Percentiles rank a stretch among this genome's conserved stretches.
These are phyloP conservation scores for Himalopsyche phryganea DNA, from an alignment of 1,140 invertebrate genomes.

Conservation along the genomic window DNA sequence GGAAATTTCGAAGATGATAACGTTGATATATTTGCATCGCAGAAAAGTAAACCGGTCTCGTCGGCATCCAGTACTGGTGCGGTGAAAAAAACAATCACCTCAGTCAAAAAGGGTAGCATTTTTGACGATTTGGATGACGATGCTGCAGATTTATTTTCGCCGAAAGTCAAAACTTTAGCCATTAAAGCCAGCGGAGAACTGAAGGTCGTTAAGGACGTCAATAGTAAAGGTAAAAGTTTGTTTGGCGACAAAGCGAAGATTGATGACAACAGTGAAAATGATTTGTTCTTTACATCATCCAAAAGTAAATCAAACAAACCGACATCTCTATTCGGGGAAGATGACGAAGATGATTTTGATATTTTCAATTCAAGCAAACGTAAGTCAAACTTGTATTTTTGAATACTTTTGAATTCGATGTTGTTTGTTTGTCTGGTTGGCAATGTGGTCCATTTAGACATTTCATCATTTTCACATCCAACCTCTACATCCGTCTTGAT, in stretches of 20 bases:
- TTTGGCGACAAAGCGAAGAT: slow-evolving; percentile 8
- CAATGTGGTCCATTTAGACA: too few species aligned
- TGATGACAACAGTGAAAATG: slow-evolving; percentile 11
- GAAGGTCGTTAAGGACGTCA: background rate
- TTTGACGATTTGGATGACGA: slow-evolving; percentile 28
- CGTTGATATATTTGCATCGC: slow-evolving; percentile 2
- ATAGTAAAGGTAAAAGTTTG: slow-evolving; percentile 4
- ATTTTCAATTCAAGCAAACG: slow-evolving; percentile 27
- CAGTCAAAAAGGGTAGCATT: slow-evolving; percentile 1
- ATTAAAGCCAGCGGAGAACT: slow-evolving; percentile 2
- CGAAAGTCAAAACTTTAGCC: background rate
- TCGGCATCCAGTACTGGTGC: slow-evolving; percentile 1
- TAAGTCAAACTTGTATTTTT: slow-evolving; percentile 5
- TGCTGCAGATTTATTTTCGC: slow-evolving; percentile 18
- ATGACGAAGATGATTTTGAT: slow-evolving; percentile 18
- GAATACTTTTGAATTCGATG: too few species aligned
- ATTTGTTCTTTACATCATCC: slow-evolving; percentile 15
- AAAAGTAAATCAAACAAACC: slow-evolving; percentile 9
- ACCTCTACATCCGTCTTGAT: too few species aligned
- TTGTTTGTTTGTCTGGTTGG: too few species aligned
- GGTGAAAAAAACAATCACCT: slow-evolving; percentile 5
- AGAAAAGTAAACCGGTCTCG: slow-evolving; percentile 2
- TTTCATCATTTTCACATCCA: too few species aligned
- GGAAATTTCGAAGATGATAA: slow-evolving; percentile 11
- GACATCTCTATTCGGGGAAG: slow-evolving; percentile 15